Evolutionary conservation across 1,140 invertebrate genomes (phyloP), one percentile per base, ranked within the genome.

Genomic region (Microplitis demolitor): DNA sequence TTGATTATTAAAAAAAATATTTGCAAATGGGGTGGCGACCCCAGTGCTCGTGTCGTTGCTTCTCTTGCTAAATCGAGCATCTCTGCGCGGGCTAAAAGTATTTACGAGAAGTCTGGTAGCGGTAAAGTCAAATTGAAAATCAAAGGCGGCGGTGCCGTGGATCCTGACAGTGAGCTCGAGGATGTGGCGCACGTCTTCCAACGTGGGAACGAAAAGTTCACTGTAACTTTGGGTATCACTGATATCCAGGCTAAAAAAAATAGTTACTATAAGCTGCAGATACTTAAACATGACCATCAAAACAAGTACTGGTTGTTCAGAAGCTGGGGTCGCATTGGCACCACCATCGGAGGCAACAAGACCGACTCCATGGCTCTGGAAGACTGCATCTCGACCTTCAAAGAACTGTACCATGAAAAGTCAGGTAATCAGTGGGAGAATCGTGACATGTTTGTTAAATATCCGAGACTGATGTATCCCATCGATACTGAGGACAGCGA

Each of bases 251-350:
- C 87, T 8, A 93, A 94, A 63, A 96, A 94, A 79, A 99, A 99
- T 85, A 97, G 95, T 4, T 99, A 90, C 85, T 99, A 99, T 84
- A 99, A 99, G 85, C 74, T 99, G 37, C 98, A 99, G 86, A 84
- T 98, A 45, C 85, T 99, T 11, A 91, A 97, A 83, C 82, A 90
- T 13, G 96, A 98, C 82, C 88, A 84, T 16, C 84, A 84, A 51
- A 88, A 90, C 6, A 90, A 88, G 89, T 97, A 91, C 84, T 96
- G 92, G 91, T 76, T 98, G 9, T 98, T 96, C 83, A 90, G 95
- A 35, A 90, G 95, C 0, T 99, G 98, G 98, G 98, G 98, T 16
- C 89, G 98, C 75, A 97, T 98, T 78, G 83, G 98, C 6, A 99
- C 97, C 0, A 94, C 91, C 0, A 95, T 98, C 78, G 97, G 96